phyloP scores from a whole-genome alignment of 2,888 invertebrate species.

The Megalurothrips usitatus region DNA sequence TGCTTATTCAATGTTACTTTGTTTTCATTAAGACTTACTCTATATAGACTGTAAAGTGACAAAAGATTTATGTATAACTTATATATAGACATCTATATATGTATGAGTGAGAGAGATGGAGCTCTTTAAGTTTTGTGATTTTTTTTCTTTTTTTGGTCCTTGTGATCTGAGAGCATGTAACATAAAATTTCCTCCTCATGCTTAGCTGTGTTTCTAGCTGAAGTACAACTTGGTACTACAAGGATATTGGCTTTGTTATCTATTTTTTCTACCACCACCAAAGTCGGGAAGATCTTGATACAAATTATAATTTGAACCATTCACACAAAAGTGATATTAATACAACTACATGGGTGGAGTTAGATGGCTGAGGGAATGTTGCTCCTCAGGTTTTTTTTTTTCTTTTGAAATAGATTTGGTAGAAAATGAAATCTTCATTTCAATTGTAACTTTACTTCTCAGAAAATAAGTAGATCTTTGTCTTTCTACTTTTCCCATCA shows the following conservation, averaged over 20 bases:
- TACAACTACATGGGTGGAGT: constrained; percentile 21
- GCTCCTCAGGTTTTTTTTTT: constrained; percentile 5
- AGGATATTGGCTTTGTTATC: constrained; percentile 5
- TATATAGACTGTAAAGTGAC: constrained; percentile 26
- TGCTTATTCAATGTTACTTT: constrained; percentile 25
- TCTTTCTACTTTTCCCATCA: constrained; percentile 27
- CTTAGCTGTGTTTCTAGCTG: constrained; percentile 20
- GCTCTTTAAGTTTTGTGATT: constrained; percentile 14
- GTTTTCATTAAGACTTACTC: constrained; percentile 24
- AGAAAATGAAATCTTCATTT: background rate
- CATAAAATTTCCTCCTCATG: background rate
- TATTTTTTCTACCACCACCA: constrained; percentile 18
- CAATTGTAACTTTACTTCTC: background rate
- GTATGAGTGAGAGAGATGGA: constrained; percentile 8
- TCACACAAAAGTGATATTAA: constrained; percentile 25
- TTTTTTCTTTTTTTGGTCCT: background rate
- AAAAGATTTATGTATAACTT: constrained; percentile 15
- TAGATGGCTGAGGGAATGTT: background rate
- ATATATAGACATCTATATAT: constrained; percentile 18
- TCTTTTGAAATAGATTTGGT: constrained; percentile 4
- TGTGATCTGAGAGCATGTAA: constrained; percentile 5
- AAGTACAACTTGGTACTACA: constrained; percentile 11
- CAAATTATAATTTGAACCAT: background rate
- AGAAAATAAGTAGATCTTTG: constrained; percentile 28
- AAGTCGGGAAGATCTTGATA: background rate